Conservation (phyloP, 2,797 vertebrate species). For the Cichlasoma orientale region DNA sequence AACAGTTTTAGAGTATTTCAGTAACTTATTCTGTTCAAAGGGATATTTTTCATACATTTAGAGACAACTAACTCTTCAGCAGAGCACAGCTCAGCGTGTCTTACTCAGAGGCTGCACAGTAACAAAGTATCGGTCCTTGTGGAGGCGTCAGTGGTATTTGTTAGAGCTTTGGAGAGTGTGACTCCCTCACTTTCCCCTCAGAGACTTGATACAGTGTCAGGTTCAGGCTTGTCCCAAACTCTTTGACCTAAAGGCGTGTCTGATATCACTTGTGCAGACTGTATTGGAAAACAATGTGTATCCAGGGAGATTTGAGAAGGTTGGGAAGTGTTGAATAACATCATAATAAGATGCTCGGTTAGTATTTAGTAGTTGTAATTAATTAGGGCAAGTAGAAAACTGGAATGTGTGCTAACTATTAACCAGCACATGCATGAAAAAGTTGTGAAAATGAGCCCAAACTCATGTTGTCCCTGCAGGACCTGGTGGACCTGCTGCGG, state of each 20-base stretch:
- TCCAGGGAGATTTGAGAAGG: not conserved
- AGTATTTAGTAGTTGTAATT: no score
- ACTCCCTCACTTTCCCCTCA: constrained; percentile 13
- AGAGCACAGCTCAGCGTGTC: not conserved
- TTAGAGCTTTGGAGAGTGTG: constrained; percentile 1
- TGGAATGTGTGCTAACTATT: not conserved
- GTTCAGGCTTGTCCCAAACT: constrained; percentile 41
- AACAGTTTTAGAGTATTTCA: not conserved
- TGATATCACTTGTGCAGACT: not conserved
- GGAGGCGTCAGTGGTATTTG: not conserved
- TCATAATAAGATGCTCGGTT: not conserved
- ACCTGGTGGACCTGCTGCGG: constrained; percentile 65
- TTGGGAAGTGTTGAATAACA: not conserved
- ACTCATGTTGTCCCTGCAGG: constrained; percentile 45
- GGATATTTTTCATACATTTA: not conserved
- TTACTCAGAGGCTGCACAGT: not conserved
- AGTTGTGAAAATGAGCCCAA: not conserved
- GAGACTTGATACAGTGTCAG: not conserved
- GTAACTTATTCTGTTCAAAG: not conserved
- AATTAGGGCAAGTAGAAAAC: not conserved
- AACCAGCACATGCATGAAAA: not conserved
- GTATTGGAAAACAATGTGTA: not conserved
- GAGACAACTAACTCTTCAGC: not conserved
- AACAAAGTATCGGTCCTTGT: not conserved
- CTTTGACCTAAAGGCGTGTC: constrained; percentile 18